Base-by-base conservation (phyloP, 1,140 invertebrate species). In the Drosophila subpulchrella region DNA sequence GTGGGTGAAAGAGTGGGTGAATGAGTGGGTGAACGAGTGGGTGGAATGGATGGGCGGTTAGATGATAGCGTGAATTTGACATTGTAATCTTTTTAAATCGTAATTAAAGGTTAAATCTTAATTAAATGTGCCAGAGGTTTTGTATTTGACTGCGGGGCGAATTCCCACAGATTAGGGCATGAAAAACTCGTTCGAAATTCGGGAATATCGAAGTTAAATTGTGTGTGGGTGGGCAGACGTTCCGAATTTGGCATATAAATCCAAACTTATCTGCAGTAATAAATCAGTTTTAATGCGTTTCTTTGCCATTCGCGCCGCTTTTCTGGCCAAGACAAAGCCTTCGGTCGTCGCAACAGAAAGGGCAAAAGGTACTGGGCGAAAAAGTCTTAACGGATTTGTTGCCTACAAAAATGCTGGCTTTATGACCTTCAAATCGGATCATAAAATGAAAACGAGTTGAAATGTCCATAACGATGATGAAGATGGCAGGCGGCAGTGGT, bases 71-170 rank as follows among this genome's bases (percentile, higher is more conserved):
- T 73, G 74, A 76, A 72, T 78, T 79, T 77, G 79, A 83, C 76
- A 79, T 58, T 61, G 51, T 88, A 86, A 88, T 86, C 83, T 79
- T 82, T 83, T 83, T 88, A 79, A 88, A 88, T 83, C 83, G 84
- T 88, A 89, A 80, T 89, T 83, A 89, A 88, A 89, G 80, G 79
- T 89, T 83, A 80, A 80, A 78, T 83, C 79, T 74, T 88, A 89
- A 88, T 88, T 88, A 88, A 83, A 88, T 80, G 80, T 56, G 66
- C 63, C 12, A 47, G 36, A 41, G 63, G 46, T 42, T 34, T 70
- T 44, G 34, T 15, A 65, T 70, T 51, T 51, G 39, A 11, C 50
- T 74, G 58, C 47, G 39, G 71, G 60, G n/a, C 1, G 42, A 70
- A 48, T 56, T n/a, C 44, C 65, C 68, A 39, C 51, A 57, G 65